Percentiles rank a stretch among this genome's conserved stretches.
phyloP scores from a whole-genome alignment of 2,888 invertebrate species.

The Sabatieria punctata region DNA sequence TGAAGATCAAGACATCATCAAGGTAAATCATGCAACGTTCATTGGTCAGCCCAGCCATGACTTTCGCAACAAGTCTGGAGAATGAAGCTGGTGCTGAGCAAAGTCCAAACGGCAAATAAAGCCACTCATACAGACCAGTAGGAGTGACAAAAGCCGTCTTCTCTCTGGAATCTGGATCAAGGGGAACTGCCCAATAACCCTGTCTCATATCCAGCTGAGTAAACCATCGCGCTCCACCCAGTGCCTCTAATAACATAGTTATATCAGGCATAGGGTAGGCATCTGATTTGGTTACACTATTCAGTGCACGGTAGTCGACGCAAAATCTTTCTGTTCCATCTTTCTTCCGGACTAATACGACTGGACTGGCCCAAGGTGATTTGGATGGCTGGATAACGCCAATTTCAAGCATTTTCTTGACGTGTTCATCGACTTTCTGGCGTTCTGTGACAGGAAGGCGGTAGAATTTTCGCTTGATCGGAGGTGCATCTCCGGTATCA shows the following conservation, averaged over 20 bases:
- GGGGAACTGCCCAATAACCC: conserved; percentile 11
- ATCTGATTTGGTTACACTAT: conserved; percentile 7
- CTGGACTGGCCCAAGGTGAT: neutral
- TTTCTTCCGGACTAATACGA: conserved; percentile 7
- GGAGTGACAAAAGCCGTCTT: conserved; percentile 10
- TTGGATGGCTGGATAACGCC: neutral
- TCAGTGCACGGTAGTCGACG: conserved; percentile 11
- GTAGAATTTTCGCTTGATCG: neutral
- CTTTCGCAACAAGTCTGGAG: conserved; percentile 8
- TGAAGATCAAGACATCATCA: neutral
- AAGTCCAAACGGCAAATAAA: conserved; percentile 11
- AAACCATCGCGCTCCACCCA: conserved; percentile 4
- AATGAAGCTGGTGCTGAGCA: conserved; percentile 8
- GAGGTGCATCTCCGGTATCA: neutral
- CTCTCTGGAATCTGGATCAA: conserved; percentile 2
- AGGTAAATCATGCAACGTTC: neutral
- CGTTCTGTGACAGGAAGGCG: conserved; percentile 1
- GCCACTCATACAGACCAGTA: conserved; percentile 8
- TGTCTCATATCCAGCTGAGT: conserved; percentile 9
- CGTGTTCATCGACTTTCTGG: neutral
- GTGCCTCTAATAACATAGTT: conserved; percentile 9
- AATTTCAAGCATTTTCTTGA: neutral
- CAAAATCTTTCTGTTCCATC: conserved; percentile 8
- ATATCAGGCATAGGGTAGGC: conserved; percentile 6
- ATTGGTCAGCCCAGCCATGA: neutral